Conservation (phyloP, 2,797 vertebrate genomes). For the Poecilia picta region DNA sequence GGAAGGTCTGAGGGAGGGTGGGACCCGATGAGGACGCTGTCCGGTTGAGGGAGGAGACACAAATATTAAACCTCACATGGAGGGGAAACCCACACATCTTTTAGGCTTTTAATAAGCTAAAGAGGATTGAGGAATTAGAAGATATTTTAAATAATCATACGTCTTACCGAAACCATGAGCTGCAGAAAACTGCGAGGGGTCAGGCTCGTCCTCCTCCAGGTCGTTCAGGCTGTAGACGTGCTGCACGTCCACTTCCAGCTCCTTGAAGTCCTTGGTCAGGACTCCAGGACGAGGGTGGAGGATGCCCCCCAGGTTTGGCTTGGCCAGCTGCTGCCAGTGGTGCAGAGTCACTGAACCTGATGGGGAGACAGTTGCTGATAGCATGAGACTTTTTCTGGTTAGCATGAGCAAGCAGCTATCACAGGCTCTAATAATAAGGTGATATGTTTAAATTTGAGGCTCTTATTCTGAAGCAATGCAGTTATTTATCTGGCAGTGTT, state of each 20-base stretch:
- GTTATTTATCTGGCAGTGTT: background rate
- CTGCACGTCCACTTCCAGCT: constrained; percentile 86
- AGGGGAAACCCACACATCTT: constrained; percentile 17
- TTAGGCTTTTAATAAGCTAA: constrained; percentile 9
- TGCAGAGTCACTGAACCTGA: constrained; percentile 87
- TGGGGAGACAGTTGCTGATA: background rate
- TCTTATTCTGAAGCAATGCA: no score
- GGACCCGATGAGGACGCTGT: constrained; percentile 80
- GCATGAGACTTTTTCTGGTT: background rate
- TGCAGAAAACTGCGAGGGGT: constrained; percentile 65
- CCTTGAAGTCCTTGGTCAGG: constrained; percentile 89
- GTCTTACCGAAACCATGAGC: constrained; percentile 79
- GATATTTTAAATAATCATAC: background rate
- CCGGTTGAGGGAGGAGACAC: constrained; percentile 68
- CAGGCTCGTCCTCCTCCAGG: constrained; percentile 89
- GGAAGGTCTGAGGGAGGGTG: constrained; percentile 84
- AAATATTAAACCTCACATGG: constrained; percentile 57
- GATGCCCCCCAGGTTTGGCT: constrained; percentile 86
- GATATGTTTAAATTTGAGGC: background rate
- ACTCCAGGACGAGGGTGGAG: constrained; percentile 85
- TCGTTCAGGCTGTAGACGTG: constrained; percentile 89
- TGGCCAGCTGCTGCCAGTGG: constrained; percentile 91
- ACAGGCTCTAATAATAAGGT: background rate
- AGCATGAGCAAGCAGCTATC: background rate
- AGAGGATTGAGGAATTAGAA: background rate